Conservation (phyloP, 2,113 vertebrate genomes). For the Peromyscus polionotus region DNA sequence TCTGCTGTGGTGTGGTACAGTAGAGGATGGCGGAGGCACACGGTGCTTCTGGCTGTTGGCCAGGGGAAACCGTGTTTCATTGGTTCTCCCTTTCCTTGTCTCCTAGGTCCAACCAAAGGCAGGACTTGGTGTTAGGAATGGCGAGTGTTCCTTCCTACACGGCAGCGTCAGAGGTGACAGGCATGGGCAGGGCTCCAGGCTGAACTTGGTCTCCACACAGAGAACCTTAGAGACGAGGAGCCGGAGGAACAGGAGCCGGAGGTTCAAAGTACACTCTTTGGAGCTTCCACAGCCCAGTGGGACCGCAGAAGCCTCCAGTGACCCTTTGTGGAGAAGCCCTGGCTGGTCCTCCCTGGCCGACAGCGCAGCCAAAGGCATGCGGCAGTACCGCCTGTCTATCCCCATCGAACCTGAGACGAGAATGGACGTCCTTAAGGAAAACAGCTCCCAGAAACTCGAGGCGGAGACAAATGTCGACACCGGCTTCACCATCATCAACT, state of each 20-base stretch:
- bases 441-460: conserved; percentile 69
- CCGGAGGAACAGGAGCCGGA: conserved; percentile 13
- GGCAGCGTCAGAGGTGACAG: rapidly evolving
- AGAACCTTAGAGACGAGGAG: background rate
- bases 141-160: conserved; percentile 82
- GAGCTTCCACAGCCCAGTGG: conserved; percentile 22
- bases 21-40: background rate
- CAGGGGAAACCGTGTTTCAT: background rate
- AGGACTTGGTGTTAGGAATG: conserved; percentile 78
- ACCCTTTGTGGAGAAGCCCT: conserved; percentile 82
- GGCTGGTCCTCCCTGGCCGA: conserved; percentile 78
- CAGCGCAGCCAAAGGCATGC: conserved; percentile 61
- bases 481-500: conserved; percentile 79
- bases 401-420: background rate
- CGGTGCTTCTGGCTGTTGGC: background rate
- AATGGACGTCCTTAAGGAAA: conserved; percentile 60
- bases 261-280: background rate
- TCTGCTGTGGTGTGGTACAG: background rate
- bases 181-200: background rate
- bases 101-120: conserved; percentile 89
- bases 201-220: background rate
- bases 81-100: background rate
- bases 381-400: background rate
- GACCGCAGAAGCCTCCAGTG: conserved; percentile 71
- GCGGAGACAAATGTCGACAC: conserved; percentile 94